Evolutionary conservation across 2,797 vertebrate genomes (phyloP).

Genomic region (Silurus lanzhouensis): DNA sequence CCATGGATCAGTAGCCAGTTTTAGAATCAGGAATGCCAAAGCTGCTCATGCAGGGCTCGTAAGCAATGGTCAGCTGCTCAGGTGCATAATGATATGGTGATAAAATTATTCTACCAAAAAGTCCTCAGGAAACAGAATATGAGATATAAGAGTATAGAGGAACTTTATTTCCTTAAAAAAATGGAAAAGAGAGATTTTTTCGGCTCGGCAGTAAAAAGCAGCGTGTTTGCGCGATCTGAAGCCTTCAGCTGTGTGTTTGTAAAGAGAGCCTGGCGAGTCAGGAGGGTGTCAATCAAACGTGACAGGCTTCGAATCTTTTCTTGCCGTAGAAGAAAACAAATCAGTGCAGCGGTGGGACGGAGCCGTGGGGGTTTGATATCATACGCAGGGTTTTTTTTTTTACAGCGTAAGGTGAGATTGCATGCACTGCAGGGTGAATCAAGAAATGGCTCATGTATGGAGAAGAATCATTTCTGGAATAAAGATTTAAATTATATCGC

Average conservation of each 20-base stretch:
- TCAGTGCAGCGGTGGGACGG: not conserved
- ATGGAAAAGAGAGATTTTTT: not conserved
- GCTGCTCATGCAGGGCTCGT: too few relatives aligned
- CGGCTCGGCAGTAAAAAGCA: not conserved
- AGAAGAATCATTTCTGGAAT: not conserved
- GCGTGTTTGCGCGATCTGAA: not conserved
- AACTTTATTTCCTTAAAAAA: not conserved
- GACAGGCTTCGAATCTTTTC: conserved; percentile 1
- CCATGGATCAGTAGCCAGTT: too few relatives aligned
- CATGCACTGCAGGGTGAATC: not conserved
- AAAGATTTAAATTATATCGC: not conserved
- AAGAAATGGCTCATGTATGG: not conserved
- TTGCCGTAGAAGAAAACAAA: not conserved
- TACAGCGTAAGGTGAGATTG: not conserved
- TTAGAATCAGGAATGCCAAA: too few relatives aligned
- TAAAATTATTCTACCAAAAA: not conserved
- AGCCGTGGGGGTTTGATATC: not conserved
- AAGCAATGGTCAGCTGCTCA: too few relatives aligned
- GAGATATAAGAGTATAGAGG: too few relatives aligned
- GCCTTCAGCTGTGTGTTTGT: not conserved
- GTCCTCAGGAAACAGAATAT: too few relatives aligned
- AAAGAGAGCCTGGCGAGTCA: conserved; percentile 3
- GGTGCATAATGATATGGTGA: not conserved
- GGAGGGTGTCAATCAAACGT: not conserved
- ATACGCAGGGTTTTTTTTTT: not conserved